These are phyloP conservation scores for Acromyrmex heyeri DNA, from an alignment of 1,140 invertebrate genomes.

Conservation along the genomic window DNA sequence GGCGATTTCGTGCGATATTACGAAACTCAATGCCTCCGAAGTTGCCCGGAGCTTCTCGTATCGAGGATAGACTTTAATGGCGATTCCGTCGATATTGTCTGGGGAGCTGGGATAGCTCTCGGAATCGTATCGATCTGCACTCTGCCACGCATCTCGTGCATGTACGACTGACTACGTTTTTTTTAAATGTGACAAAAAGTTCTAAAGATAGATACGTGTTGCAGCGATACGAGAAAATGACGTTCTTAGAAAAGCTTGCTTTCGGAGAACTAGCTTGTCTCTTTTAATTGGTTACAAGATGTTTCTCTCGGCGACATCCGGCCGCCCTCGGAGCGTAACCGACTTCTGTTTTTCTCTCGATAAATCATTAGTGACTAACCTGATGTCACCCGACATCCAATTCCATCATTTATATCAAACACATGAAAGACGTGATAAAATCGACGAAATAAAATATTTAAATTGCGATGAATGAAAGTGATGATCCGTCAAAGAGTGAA, in stretches of 20 bases:
- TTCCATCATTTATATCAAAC: not conserved
- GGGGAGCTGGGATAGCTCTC: constrained; percentile 30
- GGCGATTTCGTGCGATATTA: constrained; percentile 55
- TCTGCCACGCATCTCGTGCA: not conserved
- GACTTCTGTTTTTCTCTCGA: constrained; percentile 22
- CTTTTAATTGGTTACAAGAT: constrained; percentile 56
- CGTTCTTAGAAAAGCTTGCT: constrained; percentile 24
- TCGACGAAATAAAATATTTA: constrained; percentile 18
- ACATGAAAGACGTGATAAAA: not conserved
- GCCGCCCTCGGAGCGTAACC: constrained; percentile 24
- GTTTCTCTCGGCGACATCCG: constrained; percentile 52
- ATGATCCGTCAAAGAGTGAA: not conserved
- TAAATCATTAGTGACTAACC: constrained; percentile 11
- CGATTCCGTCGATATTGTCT: constrained; percentile 63
- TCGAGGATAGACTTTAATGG: constrained; percentile 57
- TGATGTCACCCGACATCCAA: not conserved
- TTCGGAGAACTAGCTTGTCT: constrained; percentile 15
- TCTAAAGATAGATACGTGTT: constrained; percentile 49
- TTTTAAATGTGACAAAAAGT: constrained; percentile 13
- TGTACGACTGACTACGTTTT: not conserved
- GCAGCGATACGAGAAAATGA: constrained; percentile 38
- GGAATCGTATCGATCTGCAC: constrained; percentile 56
- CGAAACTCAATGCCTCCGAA: constrained; percentile 52
- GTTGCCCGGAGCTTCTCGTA: constrained; percentile 45
- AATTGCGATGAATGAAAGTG: not conserved